Conservation (phyloP, 2,888 invertebrate species). For the Colostygia pectinataria region DNA sequence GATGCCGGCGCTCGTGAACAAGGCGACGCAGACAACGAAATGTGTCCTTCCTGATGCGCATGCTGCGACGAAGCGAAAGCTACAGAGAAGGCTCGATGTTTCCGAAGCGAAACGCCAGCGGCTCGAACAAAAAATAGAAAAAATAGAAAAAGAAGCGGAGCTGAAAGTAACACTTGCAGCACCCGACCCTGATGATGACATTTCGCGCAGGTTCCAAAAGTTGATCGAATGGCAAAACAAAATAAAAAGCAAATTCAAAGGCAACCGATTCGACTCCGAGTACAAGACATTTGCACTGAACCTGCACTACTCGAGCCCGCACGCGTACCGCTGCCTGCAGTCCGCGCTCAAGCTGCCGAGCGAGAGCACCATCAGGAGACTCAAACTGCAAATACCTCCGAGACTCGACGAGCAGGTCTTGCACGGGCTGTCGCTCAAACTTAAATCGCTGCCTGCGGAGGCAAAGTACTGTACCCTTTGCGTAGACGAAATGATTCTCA, state of each 20-base stretch:
- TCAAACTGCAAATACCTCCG: slow-evolving; percentile 29
- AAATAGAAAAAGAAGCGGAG: slow-evolving; percentile 17
- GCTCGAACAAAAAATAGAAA: slow-evolving; percentile 18
- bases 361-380: slow-evolving; percentile 31
- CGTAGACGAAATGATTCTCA: slow-evolving; percentile 38
- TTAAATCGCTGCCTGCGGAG: slow-evolving; percentile 20
- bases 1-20: not conserved
- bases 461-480: slow-evolving; percentile 36
- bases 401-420: slow-evolving; percentile 25
- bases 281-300: slow-evolving; percentile 34
- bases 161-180: not conserved
- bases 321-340: slow-evolving; percentile 33
- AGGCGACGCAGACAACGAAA: slow-evolving; percentile 20
- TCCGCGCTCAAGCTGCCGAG: slow-evolving; percentile 33
- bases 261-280: slow-evolving; percentile 31
- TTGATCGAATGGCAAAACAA: slow-evolving; percentile 36
- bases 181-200: slow-evolving; percentile 27
- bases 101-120: slow-evolving; percentile 17
- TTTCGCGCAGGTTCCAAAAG: slow-evolving; percentile 29
- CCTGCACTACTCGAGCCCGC: slow-evolving; percentile 37
- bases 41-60: slow-evolving; percentile 7
- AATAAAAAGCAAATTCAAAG: slow-evolving; percentile 33
- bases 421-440: slow-evolving; percentile 25
- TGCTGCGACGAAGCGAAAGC: slow-evolving; percentile 14
- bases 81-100: slow-evolving; percentile 14